phyloP scores from a whole-genome alignment of 1,140 invertebrate species.

The Cylas formicarius region DNA sequence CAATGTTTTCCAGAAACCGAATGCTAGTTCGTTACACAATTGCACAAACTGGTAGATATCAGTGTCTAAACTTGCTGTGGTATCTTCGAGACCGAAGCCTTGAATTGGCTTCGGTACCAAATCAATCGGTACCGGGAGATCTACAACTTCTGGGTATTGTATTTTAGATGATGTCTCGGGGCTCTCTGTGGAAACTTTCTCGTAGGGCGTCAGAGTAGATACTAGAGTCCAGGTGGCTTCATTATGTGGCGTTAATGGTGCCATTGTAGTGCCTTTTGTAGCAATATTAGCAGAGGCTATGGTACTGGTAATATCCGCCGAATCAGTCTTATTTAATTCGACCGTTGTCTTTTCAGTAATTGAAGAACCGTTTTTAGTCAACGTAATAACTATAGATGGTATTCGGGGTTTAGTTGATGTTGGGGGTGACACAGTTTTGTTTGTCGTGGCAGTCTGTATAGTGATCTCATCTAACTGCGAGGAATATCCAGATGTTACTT shows the following conservation, averaged over 20 bases:
- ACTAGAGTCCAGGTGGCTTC: slow-evolving; percentile 35
- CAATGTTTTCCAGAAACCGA: slow-evolving; percentile 68
- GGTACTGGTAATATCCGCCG: neutral
- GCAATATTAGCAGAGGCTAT: neutral
- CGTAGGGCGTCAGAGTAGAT: slow-evolving; percentile 34
- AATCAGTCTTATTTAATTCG: slow-evolving; percentile 11
- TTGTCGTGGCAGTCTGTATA: neutral
- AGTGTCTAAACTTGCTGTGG: slow-evolving; percentile 53
- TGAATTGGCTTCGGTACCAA: slow-evolving; percentile 52
- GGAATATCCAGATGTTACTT: too few relatives aligned
- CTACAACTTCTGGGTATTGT: slow-evolving; percentile 18
- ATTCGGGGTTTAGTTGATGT: too few relatives aligned
- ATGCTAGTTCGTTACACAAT: slow-evolving; percentile 76
- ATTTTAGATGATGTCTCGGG: slow-evolving; percentile 2
- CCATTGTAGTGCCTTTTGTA: neutral
- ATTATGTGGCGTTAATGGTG: slow-evolving; percentile 3
- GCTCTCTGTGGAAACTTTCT: slow-evolving; percentile 14
- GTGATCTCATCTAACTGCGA: neutral
- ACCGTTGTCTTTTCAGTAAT: slow-evolving; percentile 13
- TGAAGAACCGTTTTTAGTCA: slow-evolving; percentile 19
- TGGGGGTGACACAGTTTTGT: too few relatives aligned
- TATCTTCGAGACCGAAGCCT: slow-evolving; percentile 67
- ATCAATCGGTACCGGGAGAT: slow-evolving; percentile 41
- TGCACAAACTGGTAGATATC: slow-evolving; percentile 44
- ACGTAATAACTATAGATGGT: slow-evolving; percentile 22